A percentile compares a stretch with the other conserved stretches of the same genome.
These are phyloP conservation scores for Craterocephalus amniculus DNA, from an alignment of 2,797 vertebrate genomes.

Conservation along the genomic window DNA sequence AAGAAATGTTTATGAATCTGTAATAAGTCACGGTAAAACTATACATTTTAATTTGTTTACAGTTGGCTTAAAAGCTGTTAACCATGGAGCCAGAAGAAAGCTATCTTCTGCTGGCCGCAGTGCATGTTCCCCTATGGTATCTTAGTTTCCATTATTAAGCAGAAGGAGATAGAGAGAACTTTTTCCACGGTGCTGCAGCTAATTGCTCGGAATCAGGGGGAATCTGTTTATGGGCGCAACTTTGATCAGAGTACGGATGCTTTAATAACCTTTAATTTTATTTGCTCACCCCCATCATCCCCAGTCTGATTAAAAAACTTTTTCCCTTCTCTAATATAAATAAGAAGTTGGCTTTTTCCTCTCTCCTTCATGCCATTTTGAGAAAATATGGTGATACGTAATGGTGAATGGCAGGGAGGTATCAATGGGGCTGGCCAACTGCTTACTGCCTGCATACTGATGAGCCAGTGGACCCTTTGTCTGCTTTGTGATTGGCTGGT, in stretches of 20 bases:
- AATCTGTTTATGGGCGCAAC: slow-evolving; percentile 86
- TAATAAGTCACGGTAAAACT: slow-evolving; percentile 75
- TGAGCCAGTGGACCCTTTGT: slow-evolving; percentile 44
- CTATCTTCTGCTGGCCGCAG: slow-evolving; percentile 77
- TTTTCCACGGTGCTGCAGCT: slow-evolving; percentile 76
- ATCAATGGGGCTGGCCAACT: slow-evolving; percentile 66
- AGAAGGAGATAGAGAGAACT: slow-evolving; percentile 79
- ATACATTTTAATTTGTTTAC: slow-evolving; percentile 79
- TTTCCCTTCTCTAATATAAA: slow-evolving; percentile 79
- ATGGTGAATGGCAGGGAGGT: slow-evolving; percentile 80
- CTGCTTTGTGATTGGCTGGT: slow-evolving; percentile 50
- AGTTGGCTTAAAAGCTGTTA: slow-evolving; percentile 75
- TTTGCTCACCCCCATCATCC: slow-evolving; percentile 83
- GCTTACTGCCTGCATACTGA: slow-evolving; percentile 68
- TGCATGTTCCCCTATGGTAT: slow-evolving; percentile 71
- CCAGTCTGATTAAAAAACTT: slow-evolving; percentile 82
- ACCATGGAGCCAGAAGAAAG: slow-evolving; percentile 78
- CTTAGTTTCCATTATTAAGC: slow-evolving; percentile 82
- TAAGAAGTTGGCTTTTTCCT: slow-evolving; percentile 69
- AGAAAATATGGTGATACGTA: slow-evolving; percentile 69
- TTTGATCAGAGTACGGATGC: slow-evolving; percentile 84
- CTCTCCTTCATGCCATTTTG: slow-evolving; percentile 72
- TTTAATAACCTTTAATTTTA: slow-evolving; percentile 88
- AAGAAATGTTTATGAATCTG: slow-evolving; percentile 60
- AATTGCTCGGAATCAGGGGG: slow-evolving; percentile 85